Conservation (phyloP, 2,113 vertebrate genomes). For the Vireo altiloquus region DNA sequence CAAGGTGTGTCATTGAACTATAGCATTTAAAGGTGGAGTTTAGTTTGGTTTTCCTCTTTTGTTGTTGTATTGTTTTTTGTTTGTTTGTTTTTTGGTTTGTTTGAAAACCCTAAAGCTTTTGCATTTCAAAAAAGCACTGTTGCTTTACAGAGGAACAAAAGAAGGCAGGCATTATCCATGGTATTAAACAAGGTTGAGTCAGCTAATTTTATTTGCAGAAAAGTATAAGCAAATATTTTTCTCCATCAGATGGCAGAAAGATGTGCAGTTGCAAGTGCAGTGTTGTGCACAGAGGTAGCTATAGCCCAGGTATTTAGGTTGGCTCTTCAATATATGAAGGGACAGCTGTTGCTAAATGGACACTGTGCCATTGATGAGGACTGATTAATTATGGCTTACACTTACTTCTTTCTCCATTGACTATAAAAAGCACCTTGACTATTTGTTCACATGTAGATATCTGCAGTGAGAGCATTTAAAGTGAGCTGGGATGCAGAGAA, state of each 20-base stretch:
- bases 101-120: not conserved
- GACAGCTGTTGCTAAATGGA: not conserved
- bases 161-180: not conserved
- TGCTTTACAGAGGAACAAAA: not conserved
- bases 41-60: not conserved
- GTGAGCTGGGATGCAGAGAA: not conserved
- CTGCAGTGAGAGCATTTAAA: not conserved
- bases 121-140: not conserved
- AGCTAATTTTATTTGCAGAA: not conserved
- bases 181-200: not conserved
- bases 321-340: not conserved
- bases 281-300: not conserved
- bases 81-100: not conserved
- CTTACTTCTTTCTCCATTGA: not conserved
- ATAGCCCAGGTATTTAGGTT: not conserved
- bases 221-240: not conserved
- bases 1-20: not conserved
- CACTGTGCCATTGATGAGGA: not conserved
- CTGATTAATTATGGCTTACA: not conserved
- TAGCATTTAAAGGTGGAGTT: not conserved
- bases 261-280: not conserved
- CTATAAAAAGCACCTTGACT: not conserved
- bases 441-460: not conserved
- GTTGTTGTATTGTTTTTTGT: not conserved
- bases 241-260: not conserved